Conservation (phyloP, 2,113 vertebrate species). For the Oreochromis niloticus region DNA sequence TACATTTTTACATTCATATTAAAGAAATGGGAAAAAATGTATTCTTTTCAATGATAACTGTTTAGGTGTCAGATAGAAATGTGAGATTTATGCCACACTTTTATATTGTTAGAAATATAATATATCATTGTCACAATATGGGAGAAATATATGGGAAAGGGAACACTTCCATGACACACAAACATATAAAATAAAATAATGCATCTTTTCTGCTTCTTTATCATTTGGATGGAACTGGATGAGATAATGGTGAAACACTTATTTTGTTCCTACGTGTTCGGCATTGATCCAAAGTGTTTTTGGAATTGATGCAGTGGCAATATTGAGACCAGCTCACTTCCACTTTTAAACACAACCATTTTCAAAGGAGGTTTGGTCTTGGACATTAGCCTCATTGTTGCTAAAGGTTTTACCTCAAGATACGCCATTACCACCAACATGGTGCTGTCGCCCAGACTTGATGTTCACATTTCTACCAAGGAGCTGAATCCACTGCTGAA, state of each 20-base stretch:
- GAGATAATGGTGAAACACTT: neutral
- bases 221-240: neutral
- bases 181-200: neutral
- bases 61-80: neutral
- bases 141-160: neutral
- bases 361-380: neutral
- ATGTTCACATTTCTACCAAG: neutral
- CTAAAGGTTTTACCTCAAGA: neutral
- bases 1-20: neutral
- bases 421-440: neutral
- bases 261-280: neutral
- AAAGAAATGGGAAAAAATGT: neutral
- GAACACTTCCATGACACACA: neutral
- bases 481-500: neutral
- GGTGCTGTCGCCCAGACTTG: neutral
- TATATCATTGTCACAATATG: neutral
- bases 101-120: neutral
- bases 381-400: neutral
- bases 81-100: neutral
- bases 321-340: neutral
- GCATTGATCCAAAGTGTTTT: neutral
- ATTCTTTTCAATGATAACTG: neutral
- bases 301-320: neutral
- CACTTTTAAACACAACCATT: neutral
- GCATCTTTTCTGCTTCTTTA: neutral